These are phyloP conservation scores for Bombus pyrosoma DNA, from an alignment of 1,140 invertebrate genomes.

Conservation along the genomic window DNA sequence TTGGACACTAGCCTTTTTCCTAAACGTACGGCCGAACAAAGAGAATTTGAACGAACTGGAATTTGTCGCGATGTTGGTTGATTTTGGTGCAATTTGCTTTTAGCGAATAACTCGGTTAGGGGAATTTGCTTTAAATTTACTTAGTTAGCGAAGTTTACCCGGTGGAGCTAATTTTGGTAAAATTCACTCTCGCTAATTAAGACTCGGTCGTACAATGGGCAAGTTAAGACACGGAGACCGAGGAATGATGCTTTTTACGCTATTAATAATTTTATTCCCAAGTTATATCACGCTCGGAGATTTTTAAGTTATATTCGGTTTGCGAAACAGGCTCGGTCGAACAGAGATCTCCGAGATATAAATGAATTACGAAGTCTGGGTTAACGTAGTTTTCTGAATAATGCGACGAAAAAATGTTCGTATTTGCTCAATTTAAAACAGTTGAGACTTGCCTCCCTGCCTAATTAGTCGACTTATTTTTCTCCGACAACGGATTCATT, in stretches of 20 bases:
- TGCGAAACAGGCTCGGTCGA: not conserved
- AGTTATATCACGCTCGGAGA: not conserved
- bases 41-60: slow-evolving; percentile 6
- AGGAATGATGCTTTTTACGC: slow-evolving; percentile 19
- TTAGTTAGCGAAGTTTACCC: slow-evolving; percentile 22
- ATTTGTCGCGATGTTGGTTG: slow-evolving; percentile 18
- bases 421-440: not conserved
- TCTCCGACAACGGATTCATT: not conserved
- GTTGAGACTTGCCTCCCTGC: too few species aligned
- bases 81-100: slow-evolving; percentile 35
- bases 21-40: not conserved
- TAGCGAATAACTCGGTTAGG: slow-evolving; percentile 30
- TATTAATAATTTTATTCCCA: slow-evolving; percentile 2
- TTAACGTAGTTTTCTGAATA: not conserved
- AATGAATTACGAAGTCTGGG: not conserved
- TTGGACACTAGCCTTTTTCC: not conserved
- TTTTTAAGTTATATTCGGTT: not conserved
- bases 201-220: slow-evolving; percentile 24
- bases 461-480: not conserved
- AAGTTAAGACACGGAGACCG: slow-evolving; percentile 23
- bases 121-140: slow-evolving; percentile 37
- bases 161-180: slow-evolving; percentile 28
- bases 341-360: not conserved
- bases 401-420: not conserved
- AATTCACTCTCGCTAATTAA: slow-evolving; percentile 34